Base-by-base conservation (phyloP, 2,113 vertebrate genomes). In the Oenanthe oenanthe region DNA sequence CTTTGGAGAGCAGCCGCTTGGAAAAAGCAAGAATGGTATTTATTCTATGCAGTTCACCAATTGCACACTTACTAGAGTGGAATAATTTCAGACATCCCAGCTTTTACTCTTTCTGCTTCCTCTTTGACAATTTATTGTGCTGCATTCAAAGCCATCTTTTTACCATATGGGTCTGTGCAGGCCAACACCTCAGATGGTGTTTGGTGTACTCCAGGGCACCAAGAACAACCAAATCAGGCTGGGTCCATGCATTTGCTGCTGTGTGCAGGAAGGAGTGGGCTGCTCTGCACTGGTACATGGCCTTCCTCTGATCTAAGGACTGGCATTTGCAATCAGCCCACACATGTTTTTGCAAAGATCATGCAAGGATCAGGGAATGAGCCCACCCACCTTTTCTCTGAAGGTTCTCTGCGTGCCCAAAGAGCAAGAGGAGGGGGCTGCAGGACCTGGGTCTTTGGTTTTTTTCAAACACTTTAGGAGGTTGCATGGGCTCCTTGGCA, bases 1-100 rank as follows among this genome's bases (percentile, higher is more conserved):
- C 34, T 88, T 88, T 42, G 47, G 82, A 80, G 79, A 90, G n/a
- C 67, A 96, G 42, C 71, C 88, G 42, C n/a, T 65, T 83, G 67
- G 38, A 29, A 80, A 92, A 93, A 82, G 4, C 19, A 60, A 57
- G 19, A 20, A 34, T 0, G 0, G 38, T 45, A 16, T 61, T 92
- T 91, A 79, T 88, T 68, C 40, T 42, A 5, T 43, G 47, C 36
- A 50, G 7, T 71, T 86, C 47, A 86, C 38, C 29, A 71, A 25
- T 3, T 84, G n/a, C 34, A 84, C 56, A 9, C 32, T 77, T 68
- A 29, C 19, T 80, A 60, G 53, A 76, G 25, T 42, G n/a, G 36
- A 89, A 62, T 60, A 57, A 75, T 81, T 85, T 43, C 26, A 93
- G 36, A 72, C 24, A 75, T 40, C 2, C 8, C 6, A 14, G 26